phyloP scores from a whole-genome alignment of 30 jellyfish, hydroid and myxozoan species.

The Turritopsis rubra region DNA sequence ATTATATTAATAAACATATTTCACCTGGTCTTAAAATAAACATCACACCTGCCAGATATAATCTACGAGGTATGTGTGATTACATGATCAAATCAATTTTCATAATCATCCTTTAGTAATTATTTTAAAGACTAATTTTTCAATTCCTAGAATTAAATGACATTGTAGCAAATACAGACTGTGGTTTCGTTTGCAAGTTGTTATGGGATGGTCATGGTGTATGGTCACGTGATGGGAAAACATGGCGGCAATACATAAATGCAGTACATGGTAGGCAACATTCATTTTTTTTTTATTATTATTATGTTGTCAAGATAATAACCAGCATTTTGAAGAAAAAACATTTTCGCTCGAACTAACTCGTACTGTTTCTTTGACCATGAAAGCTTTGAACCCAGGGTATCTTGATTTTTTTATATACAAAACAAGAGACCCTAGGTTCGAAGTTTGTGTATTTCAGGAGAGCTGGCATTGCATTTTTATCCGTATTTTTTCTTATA shows the following conservation, averaged over 20 bases:
- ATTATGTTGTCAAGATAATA: no score
- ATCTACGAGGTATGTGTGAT: slow-evolving; percentile 45
- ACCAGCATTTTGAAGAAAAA: no score
- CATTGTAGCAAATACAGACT: slow-evolving; percentile 52
- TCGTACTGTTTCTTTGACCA: no score
- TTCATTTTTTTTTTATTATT: no score
- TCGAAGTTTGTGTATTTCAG: no score
- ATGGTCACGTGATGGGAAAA: slow-evolving; percentile 84
- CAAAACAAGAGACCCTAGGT: no score
- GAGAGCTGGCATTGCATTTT: not conserved
- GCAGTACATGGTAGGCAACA: not conserved
- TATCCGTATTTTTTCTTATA: not conserved
- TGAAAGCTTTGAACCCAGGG: no score
- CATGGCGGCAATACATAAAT: slow-evolving; percentile 55
- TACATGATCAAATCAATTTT: not conserved
- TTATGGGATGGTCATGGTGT: slow-evolving; percentile 96
- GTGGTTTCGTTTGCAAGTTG: slow-evolving; percentile 80
- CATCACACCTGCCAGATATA: slow-evolving; percentile 58
- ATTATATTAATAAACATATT: slow-evolving; percentile 51
- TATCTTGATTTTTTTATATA: no score
- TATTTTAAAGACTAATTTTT: no score
- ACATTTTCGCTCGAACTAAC: no score
- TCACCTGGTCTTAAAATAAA: slow-evolving; percentile 42
- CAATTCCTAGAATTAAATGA: slow-evolving; percentile 35
- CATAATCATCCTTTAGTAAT: not conserved